A percentile compares a stretch with the other conserved stretches of the same genome.
Conservation (phyloP, 2,113 vertebrate species). For the Clarias macrocephalus region DNA sequence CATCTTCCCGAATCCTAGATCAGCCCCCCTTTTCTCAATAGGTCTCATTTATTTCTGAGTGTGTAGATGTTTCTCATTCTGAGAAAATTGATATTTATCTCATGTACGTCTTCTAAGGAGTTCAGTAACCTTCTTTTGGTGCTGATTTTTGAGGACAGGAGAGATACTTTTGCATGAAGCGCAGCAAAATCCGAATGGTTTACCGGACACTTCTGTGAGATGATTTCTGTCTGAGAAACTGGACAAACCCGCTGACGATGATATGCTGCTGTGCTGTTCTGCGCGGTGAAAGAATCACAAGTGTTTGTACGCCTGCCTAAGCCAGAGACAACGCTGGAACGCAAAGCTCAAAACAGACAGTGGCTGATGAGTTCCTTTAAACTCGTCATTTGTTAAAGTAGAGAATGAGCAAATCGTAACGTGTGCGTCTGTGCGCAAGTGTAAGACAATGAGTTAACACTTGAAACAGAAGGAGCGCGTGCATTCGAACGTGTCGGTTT, state of each 20-base stretch:
- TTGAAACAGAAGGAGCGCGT: conserved; percentile 1
- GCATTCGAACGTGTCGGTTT: too few species aligned
- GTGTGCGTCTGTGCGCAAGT: not conserved
- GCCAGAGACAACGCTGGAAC: not conserved
- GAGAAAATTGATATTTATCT: not conserved
- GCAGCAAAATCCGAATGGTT: not conserved
- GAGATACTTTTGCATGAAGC: not conserved
- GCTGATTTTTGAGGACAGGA: not conserved
- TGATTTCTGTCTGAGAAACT: not conserved
- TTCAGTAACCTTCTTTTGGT: not conserved
- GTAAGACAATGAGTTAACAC: not conserved
- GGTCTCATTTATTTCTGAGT: not conserved
- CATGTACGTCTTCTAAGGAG: not conserved
- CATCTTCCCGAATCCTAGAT: not conserved
- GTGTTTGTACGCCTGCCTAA: too few species aligned
- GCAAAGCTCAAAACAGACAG: not conserved
- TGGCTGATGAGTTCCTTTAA: not conserved
- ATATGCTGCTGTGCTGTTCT: not conserved
- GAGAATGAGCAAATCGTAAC: not conserved
- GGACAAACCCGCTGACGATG: not conserved
- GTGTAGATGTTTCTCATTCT: not conserved
- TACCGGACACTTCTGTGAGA: not conserved
- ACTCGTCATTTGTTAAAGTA: not conserved
- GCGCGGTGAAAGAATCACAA: not conserved
- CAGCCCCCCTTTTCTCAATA: not conserved